Conservation (phyloP, 2,113 vertebrate genomes). For the Python bivittatus region DNA sequence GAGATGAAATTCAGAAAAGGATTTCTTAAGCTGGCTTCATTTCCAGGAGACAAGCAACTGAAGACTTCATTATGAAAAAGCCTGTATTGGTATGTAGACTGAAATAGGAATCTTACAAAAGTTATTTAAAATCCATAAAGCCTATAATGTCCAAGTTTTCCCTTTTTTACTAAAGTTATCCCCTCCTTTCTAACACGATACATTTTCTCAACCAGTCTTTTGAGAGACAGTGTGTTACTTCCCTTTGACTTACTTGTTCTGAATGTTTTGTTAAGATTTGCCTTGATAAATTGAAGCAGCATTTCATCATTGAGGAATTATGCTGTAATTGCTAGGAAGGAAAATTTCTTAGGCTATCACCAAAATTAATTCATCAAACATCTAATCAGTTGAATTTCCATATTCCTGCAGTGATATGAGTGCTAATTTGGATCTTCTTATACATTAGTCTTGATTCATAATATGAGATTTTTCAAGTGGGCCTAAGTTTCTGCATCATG, state of each 20-base stretch:
- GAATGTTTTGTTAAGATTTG: not conserved
- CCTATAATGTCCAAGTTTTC: not conserved
- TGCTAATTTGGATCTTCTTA: conserved; percentile 3
- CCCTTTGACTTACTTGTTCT: not conserved
- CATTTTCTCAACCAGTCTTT: not conserved
- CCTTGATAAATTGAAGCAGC: not conserved
- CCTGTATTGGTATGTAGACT: not conserved
- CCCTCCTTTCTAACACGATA: not conserved
- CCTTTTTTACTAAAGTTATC: not conserved
- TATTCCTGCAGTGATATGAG: conserved; percentile 8
- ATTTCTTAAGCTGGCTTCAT: not conserved
- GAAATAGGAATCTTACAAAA: not conserved
- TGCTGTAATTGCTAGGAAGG: conserved; percentile 12
- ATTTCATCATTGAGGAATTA: not conserved
- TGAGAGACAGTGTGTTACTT: not conserved
- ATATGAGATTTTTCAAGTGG: not conserved
- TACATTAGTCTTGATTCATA: conserved; percentile 8
- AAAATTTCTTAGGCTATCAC: conserved; percentile 6
- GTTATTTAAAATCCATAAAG: not conserved
- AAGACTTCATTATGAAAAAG: not conserved
- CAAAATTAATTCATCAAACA: conserved; percentile 24
- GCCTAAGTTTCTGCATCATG: not conserved
- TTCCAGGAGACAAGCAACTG: not conserved
- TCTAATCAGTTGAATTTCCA: conserved; percentile 21
- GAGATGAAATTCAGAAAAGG: not conserved